phyloP scores from a whole-genome alignment of 2,113 vertebrate genomes.

The Silurus glanis region DNA sequence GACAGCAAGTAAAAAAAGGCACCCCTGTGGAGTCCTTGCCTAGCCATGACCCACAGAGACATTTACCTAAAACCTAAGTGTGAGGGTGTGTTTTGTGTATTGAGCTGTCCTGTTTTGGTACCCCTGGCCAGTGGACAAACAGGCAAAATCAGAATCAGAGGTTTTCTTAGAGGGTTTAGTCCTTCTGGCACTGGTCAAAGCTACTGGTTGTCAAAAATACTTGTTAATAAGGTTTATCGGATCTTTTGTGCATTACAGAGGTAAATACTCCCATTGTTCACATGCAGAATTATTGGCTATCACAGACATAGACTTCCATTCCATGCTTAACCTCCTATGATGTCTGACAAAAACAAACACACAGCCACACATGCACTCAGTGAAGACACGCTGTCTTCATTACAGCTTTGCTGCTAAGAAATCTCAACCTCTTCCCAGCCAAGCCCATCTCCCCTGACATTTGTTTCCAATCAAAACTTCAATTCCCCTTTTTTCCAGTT shows the following conservation, averaged over 20 bases:
- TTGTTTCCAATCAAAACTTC: conserved; percentile 75
- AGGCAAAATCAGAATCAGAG: not conserved
- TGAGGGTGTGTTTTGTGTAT: conserved; percentile 30
- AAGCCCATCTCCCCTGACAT: conserved; percentile 71
- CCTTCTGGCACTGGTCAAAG: conserved; percentile 2
- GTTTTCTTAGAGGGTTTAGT: not conserved
- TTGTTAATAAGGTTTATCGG: conserved; percentile 17
- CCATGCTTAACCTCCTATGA: conserved; percentile 5
- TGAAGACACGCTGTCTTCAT: conserved; percentile 34
- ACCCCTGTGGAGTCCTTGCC: conserved; percentile 60
- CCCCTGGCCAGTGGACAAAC: not conserved
- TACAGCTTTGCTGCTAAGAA: conserved; percentile 40
- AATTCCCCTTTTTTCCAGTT: conserved; percentile 65
- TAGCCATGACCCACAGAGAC: conserved; percentile 62
- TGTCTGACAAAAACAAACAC: conserved; percentile 28
- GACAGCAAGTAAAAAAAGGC: conserved; percentile 63
- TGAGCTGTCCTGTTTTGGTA: not conserved
- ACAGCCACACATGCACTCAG: not conserved
- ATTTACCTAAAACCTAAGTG: conserved; percentile 49
- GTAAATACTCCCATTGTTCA: not conserved
- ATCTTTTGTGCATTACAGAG: conserved; percentile 18
- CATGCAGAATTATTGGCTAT: not conserved
- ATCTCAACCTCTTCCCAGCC: conserved; percentile 38
- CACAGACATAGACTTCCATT: not conserved
- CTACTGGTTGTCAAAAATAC: conserved; percentile 17